Evolutionary conservation across 2,888 invertebrate genomes (phyloP).

Genomic region (Standfussiana lucernea): DNA sequence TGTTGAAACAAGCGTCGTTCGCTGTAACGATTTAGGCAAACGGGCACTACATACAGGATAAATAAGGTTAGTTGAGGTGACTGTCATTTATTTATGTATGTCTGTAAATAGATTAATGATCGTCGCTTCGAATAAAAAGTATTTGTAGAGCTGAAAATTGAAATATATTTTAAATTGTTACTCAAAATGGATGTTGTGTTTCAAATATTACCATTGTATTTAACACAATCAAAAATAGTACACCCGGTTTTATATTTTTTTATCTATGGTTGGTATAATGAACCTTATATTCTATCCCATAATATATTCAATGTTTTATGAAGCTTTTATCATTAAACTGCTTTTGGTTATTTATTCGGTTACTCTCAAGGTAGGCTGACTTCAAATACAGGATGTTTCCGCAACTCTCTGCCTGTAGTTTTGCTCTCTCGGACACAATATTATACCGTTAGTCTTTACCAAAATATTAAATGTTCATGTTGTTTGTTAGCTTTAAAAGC

Average conservation of each 20-base stretch:
- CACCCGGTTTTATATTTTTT: not conserved
- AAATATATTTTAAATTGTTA: no score
- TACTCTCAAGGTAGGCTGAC: not conserved
- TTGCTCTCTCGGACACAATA: not conserved
- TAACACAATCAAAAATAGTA: not conserved
- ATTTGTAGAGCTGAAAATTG: not conserved
- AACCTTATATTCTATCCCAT: no score
- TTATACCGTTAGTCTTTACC: not conserved
- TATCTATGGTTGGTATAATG: not conserved
- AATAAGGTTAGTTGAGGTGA: conserved; percentile 17
- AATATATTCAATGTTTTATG: conserved; percentile 12
- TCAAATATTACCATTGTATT: not conserved
- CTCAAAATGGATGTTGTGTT: not conserved
- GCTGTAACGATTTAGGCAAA: conserved; percentile 12
- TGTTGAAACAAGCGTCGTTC: conserved; percentile 24
- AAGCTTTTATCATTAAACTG: not conserved
- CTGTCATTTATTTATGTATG: conserved; percentile 9
- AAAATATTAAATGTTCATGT: not conserved
- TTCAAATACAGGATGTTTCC: not conserved
- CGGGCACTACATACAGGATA: not conserved
- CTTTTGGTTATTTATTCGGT: conserved; percentile 12
- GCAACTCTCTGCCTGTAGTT: not conserved
- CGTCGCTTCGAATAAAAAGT: not conserved
- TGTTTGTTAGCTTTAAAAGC: not conserved
- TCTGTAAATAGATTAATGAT: conserved; percentile 24